These are phyloP conservation scores for Lagenorhynchus albirostris DNA, from an alignment of 2,113 vertebrate species.

Conservation along the genomic window DNA sequence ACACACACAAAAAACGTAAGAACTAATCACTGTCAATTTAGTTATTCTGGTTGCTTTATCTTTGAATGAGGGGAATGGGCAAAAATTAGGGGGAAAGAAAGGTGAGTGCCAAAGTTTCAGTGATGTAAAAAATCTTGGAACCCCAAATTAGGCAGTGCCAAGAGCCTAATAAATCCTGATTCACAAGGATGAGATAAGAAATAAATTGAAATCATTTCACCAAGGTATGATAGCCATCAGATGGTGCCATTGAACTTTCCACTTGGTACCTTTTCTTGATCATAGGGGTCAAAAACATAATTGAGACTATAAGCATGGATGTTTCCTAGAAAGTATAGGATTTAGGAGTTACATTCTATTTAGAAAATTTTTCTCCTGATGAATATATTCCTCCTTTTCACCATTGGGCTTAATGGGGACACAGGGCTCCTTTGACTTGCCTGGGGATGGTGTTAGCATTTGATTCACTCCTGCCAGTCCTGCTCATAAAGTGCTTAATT, in stretches of 20 bases:
- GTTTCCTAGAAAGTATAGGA: neutral
- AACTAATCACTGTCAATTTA: neutral
- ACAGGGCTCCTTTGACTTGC: constrained; percentile 48
- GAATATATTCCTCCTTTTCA: neutral
- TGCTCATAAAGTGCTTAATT: constrained; percentile 66
- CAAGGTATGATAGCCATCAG: neutral
- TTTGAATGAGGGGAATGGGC: neutral
- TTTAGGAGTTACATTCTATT: neutral
- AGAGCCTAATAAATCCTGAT: neutral
- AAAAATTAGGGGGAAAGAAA: neutral
- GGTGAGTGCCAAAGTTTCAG: neutral
- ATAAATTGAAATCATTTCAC: neutral
- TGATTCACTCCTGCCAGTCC: neutral
- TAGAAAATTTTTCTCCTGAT: neutral
- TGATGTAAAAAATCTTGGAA: neutral
- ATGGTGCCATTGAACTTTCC: neutral
- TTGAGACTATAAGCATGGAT: neutral
- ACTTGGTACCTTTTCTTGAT: neutral
- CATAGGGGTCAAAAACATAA: neutral
- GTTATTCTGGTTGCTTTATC: neutral
- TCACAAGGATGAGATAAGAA: neutral
- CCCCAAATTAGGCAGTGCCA: neutral
- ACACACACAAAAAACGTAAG: neutral
- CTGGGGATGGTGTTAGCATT: constrained; percentile 34
- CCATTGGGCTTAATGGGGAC: neutral